Conservation (phyloP, 1,140 invertebrate genomes). For the Euwallacea similis region DNA sequence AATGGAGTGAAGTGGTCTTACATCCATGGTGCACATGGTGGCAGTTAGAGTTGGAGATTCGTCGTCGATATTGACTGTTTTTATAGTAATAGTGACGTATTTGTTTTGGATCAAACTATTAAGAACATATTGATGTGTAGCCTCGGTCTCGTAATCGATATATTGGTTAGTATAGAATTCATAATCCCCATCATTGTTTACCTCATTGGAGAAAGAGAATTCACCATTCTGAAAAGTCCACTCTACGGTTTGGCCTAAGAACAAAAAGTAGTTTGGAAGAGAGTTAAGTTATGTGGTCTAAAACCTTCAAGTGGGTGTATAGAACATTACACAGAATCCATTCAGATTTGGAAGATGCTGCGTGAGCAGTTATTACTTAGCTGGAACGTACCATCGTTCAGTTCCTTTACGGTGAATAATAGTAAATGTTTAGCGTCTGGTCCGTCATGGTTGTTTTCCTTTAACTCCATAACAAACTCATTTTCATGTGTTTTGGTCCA, state of each 20-base stretch:
- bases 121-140: slow-evolving; percentile 5
- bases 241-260: neutral
- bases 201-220: neutral
- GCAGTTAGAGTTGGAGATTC: slow-evolving; percentile 28
- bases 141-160: slow-evolving; percentile 33
- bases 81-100: slow-evolving; percentile 1
- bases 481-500: neutral
- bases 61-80: slow-evolving; percentile 33
- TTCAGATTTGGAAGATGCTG: too few relatives aligned
- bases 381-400: too few relatives aligned
- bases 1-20: neutral
- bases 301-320: too few relatives aligned
- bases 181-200: neutral
- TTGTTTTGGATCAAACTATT: neutral
- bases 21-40: slow-evolving; percentile 23
- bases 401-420: neutral
- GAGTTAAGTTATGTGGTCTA: too few relatives aligned
- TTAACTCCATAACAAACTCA: neutral
- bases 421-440: neutral
- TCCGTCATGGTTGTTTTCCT: slow-evolving; percentile 1
- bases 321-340: too few relatives aligned
- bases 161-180: slow-evolving; percentile 24
- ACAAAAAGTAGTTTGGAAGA: neutral
- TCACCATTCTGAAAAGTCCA: slow-evolving; percentile 1
- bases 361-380: too few relatives aligned